Conservation (phyloP, 2,797 vertebrate genomes). For the Anisognathus igniventris region DNA sequence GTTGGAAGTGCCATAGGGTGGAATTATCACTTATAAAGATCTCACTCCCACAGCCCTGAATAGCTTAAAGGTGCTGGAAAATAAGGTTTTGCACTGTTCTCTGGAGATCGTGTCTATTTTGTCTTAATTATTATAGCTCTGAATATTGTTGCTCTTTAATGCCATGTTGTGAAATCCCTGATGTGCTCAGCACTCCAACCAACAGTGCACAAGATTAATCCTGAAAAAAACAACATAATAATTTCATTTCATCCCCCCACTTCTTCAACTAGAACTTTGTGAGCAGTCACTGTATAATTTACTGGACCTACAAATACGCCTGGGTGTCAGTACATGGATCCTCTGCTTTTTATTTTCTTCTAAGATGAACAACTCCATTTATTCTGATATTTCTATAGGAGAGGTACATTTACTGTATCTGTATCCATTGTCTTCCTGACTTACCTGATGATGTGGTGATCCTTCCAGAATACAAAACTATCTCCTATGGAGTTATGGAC, state of each 20-base stretch:
- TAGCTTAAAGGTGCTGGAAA: constrained; percentile 27
- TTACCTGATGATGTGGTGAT: background rate
- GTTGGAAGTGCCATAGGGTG: constrained; percentile 27
- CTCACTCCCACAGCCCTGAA: background rate
- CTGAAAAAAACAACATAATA: background rate
- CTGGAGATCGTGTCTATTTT: background rate
- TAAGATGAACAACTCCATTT: background rate
- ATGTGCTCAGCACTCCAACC: background rate
- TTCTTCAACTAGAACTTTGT: background rate
- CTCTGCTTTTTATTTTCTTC: background rate
- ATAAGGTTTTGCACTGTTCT: background rate
- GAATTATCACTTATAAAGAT: constrained; percentile 36
- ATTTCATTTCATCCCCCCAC: background rate
- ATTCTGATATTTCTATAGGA: background rate
- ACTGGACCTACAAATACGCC: background rate
- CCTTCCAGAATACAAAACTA: background rate
- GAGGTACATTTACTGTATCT: rapidly evolving
- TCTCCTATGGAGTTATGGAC: background rate
- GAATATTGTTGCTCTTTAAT: background rate
- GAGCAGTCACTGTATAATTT: background rate
- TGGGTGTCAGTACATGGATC: background rate
- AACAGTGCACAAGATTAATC: background rate
- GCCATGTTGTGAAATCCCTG: background rate
- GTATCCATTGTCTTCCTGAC: background rate
- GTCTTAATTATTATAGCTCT: constrained; percentile 8